Evolutionary conservation across 2,113 vertebrate genomes (phyloP), one percentile per base, ranked within the genome.

Genomic region (Motacilla alba): DNA sequence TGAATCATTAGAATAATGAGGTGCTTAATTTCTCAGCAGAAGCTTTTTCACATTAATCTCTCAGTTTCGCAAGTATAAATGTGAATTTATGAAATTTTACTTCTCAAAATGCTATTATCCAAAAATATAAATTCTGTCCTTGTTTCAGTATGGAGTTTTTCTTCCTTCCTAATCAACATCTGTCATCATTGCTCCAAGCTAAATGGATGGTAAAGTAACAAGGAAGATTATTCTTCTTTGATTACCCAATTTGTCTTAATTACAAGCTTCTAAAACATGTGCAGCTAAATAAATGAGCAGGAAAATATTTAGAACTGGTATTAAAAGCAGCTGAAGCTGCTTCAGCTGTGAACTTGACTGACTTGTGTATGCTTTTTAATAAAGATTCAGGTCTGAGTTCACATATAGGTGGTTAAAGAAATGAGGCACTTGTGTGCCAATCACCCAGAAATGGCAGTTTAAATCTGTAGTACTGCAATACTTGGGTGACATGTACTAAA

Each of bases 181-280:
- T 98, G 97, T 97, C 95, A 92, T 97, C 90, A 77, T 97, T 89
- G 95, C 96, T 96, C 22, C 69, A 92, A 97, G 96, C 96, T 97
- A 97, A 98, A 96, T 96, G 90, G 88, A 95, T 98, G 92, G 82
- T 97, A 90, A 96, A 96, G 92, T 98, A 98, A 98, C 94, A 96
- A 94, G 97, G 89, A 97, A 96, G 94, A 97, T 97, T 97, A 96
- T 97, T 97, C 93, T 96, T 96, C 96, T 98, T 97, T 98, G 90
- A 98, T 98, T 98, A 98, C 89, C 94, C 83, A 90, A 96, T 97
- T 98, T 98, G 85, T 98, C 95, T 97, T 98, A 97, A 97, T 98
- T 97, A 97, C 78, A 96, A 92, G 96, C 87, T 98, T 98, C 94
- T 98, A 86, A 97, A 97, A 87, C 93, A 94, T 89, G 88, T 93